phyloP scores from a whole-genome alignment of 2,113 vertebrate genomes.

The Psilopogon haemacephalus region DNA sequence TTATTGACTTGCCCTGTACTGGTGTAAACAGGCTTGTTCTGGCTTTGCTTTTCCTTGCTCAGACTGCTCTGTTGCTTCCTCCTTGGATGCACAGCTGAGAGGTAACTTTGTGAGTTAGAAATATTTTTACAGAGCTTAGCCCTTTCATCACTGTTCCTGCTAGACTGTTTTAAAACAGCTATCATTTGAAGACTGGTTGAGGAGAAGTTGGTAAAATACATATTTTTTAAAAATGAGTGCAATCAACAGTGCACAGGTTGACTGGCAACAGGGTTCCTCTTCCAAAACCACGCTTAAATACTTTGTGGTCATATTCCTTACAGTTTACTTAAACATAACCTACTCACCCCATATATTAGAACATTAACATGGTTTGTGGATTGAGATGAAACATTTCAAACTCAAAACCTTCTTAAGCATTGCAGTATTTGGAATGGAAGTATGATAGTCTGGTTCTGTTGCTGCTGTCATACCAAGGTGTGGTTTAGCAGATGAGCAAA shows the following conservation, averaged over 20 bases:
- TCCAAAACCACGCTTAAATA: not conserved
- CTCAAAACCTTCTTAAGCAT: not conserved
- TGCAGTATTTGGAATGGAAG: not conserved
- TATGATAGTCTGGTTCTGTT: not conserved
- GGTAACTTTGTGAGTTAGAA: not conserved
- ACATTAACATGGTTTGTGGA: not conserved
- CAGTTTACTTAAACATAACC: not conserved
- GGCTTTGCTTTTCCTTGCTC: not conserved
- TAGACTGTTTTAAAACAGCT: not conserved
- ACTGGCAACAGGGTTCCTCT: not conserved
- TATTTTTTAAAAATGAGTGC: not conserved
- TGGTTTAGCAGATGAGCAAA: not conserved
- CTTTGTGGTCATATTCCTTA: not conserved
- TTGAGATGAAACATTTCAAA: not conserved
- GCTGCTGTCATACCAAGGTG: not conserved
- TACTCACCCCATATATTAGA: not conserved
- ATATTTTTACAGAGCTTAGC: not conserved
- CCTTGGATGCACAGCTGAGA: not conserved
- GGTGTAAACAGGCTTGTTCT: not conserved
- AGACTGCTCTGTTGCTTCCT: not conserved
- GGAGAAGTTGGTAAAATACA: not conserved
- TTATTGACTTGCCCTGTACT: not conserved
- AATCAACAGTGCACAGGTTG: not conserved
- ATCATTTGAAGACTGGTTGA: not conserved
- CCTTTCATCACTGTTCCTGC: not conserved